phyloP scores from a whole-genome alignment of 2,797 vertebrate genomes.

The Ibycter americanus region DNA sequence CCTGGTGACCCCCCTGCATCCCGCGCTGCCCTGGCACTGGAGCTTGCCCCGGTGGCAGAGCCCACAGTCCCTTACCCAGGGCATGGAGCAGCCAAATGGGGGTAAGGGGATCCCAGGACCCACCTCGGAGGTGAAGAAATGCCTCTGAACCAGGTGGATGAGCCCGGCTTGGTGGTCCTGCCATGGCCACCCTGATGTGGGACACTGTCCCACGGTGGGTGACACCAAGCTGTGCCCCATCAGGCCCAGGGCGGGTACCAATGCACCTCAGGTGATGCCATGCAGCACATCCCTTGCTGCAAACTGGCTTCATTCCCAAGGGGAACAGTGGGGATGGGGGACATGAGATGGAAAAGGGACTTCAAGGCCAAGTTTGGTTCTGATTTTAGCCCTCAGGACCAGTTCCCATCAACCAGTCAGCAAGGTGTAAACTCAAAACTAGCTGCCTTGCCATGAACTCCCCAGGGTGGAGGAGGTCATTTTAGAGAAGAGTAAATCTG shows the following conservation, averaged over 20 bases:
- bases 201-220: not conserved
- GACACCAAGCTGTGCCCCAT: not conserved
- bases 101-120: not conserved
- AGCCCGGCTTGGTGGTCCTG: not conserved
- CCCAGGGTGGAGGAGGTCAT: not conserved
- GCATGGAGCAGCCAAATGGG: fast-evolving
- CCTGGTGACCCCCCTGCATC: not conserved
- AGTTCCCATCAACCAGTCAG: not conserved
- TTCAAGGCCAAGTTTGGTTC: not conserved
- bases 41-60: not conserved
- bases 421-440: not conserved
- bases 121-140: not conserved
- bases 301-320: not conserved
- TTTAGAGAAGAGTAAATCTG: not conserved
- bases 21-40: not conserved
- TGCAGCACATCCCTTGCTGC: fast-evolving
- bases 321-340: not conserved
- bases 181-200: not conserved
- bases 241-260: not conserved
- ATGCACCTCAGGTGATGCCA: not conserved
- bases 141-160: not conserved
- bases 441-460: not conserved
- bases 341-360: not conserved
- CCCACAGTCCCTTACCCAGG: not conserved
- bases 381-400: not conserved